phyloP scores from a whole-genome alignment of 2,888 invertebrate genomes.

The Minunthozetes semirufus region DNA sequence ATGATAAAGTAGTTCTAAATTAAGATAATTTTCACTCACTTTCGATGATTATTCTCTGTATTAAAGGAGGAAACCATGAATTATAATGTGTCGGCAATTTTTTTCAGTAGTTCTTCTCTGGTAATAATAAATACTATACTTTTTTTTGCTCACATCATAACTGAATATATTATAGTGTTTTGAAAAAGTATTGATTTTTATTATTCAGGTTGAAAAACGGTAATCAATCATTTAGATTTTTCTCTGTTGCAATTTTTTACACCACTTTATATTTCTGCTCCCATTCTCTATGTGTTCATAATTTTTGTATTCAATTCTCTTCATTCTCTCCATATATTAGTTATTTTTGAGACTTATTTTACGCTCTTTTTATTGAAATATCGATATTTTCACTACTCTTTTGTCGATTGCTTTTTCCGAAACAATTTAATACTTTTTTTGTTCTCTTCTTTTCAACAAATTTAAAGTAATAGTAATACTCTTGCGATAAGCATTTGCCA shows the following conservation, averaged over 20 bases:
- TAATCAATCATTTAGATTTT: not conserved
- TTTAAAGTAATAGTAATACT: not conserved
- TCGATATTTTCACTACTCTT: not conserved
- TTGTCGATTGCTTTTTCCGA: slow-evolving; percentile 1
- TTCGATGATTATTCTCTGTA: not conserved
- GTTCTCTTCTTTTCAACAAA: not conserved
- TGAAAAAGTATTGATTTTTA: not conserved
- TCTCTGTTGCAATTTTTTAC: not conserved
- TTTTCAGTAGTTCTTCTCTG: not conserved
- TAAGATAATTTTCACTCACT: not conserved
- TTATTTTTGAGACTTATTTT: not conserved
- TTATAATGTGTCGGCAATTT: not conserved
- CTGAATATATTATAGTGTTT: not conserved
- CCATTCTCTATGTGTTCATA: slow-evolving; percentile 1
- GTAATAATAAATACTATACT: not conserved
- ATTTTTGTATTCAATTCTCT: not conserved
- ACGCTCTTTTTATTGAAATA: slow-evolving; percentile 2
- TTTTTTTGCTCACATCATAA: no score
- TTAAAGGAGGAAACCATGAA: not conserved
- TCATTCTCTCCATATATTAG: not conserved
- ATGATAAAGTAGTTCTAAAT: not conserved
- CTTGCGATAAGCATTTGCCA: no score
- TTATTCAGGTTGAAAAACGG: not conserved
- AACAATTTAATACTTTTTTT: not conserved
- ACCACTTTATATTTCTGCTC: not conserved